phyloP scores from a whole-genome alignment of 2,797 vertebrate genomes.

The Neostethus bicornis region DNA sequence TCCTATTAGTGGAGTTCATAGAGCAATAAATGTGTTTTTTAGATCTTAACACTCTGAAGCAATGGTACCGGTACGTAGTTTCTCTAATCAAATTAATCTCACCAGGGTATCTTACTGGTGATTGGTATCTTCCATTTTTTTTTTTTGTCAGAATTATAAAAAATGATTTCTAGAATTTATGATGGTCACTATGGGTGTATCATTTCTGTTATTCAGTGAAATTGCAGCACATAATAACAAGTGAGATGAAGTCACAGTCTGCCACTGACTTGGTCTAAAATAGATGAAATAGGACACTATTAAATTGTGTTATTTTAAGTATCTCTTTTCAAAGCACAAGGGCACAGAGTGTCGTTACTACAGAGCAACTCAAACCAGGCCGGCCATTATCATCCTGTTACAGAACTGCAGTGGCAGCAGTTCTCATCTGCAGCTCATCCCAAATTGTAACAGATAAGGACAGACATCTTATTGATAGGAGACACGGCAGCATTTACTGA shows the following conservation, averaged over 20 bases:
- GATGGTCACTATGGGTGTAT: slow-evolving; percentile 7
- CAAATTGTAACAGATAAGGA: background rate
- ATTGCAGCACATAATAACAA: background rate
- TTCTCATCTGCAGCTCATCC: slow-evolving; percentile 14
- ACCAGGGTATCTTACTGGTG: background rate
- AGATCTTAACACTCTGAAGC: slow-evolving; percentile 10
- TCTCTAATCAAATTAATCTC: slow-evolving; percentile 3
- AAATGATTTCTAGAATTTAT: slow-evolving; percentile 2
- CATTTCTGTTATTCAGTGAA: background rate
- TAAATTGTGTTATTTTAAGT: slow-evolving; percentile 37
- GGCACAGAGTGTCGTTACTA: slow-evolving; percentile 33
- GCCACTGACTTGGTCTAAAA: slow-evolving; percentile 20
- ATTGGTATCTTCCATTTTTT: slow-evolving; percentile 2
- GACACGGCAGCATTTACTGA: slow-evolving; percentile 2
- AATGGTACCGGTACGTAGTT: too few species aligned
- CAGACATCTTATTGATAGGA: slow-evolving; percentile 7
- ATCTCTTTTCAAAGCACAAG: slow-evolving; percentile 50
- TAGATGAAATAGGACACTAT: slow-evolving; percentile 32
- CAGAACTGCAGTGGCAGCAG: slow-evolving; percentile 32
- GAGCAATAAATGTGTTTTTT: slow-evolving; percentile 32
- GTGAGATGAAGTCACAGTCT: slow-evolving; percentile 2
- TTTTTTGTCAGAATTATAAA: slow-evolving; percentile 1
- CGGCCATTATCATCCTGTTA: slow-evolving; percentile 20
- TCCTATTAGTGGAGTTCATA: slow-evolving; percentile 1
- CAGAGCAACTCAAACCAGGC: slow-evolving; percentile 34